phyloP scores from a whole-genome alignment of 2,113 vertebrate species.

The Chaetura pelagica region DNA sequence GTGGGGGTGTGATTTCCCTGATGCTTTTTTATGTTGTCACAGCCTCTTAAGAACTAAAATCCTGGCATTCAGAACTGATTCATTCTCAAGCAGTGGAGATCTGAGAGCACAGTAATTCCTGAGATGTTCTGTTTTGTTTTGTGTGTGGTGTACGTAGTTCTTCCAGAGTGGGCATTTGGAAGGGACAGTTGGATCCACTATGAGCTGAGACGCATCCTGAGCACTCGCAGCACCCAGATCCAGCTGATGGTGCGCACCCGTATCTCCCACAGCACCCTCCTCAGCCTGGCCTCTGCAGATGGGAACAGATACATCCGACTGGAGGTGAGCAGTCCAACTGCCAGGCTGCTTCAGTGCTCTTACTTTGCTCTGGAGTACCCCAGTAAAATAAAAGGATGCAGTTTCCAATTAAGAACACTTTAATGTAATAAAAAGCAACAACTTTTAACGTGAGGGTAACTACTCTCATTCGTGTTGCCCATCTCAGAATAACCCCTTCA shows the following conservation, averaged over 20 bases:
- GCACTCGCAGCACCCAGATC: conserved; percentile 71
- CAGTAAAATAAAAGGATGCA: background rate
- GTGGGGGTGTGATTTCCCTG: background rate
- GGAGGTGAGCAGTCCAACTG: conserved; percentile 73
- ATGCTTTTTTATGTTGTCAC: background rate
- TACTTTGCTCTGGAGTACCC: background rate
- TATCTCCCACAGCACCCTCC: conserved; percentile 74
- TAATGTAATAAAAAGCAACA: background rate
- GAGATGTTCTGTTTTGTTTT: background rate
- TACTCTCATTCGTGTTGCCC: background rate
- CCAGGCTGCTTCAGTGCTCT: background rate
- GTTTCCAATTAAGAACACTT: background rate
- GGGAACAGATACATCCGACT: conserved; percentile 74
- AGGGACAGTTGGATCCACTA: conserved; percentile 79
- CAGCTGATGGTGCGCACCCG: conserved; percentile 87
- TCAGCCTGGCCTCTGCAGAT: conserved; percentile 79
- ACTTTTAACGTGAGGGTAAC: background rate
- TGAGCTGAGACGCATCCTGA: conserved; percentile 75
- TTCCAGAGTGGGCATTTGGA: conserved; percentile 88
- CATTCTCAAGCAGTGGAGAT: background rate
- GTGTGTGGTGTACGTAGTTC: conserved; percentile 60
- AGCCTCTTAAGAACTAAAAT: background rate
- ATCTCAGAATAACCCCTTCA: background rate
- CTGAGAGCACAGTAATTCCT: background rate
- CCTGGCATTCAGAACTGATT: background rate